Base-by-base conservation (phyloP, 2,113 vertebrate species). In the Brachypteracias leptosomus region DNA sequence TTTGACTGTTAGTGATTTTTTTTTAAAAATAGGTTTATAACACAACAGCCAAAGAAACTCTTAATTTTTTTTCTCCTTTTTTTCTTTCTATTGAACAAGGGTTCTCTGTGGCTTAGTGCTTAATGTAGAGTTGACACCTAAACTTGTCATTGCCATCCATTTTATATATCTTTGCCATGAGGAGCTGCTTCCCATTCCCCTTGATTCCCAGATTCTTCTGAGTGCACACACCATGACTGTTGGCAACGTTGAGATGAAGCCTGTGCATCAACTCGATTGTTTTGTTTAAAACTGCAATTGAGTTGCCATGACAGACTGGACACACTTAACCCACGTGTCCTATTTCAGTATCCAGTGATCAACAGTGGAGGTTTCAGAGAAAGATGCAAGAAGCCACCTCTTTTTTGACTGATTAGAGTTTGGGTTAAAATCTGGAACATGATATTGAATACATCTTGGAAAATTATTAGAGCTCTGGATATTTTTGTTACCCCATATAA, bases 401-500 rank as follows among this genome's bases (percentile, higher is more conserved):
- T 42, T 83, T 22, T 86, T 73, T 77, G 61, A 19, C 46, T 44
- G 18, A 7, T 78, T 74, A 55, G 49, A 80, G 33, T 74, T 90
- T 86, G 68, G 15, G n/a, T 88, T 92, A 58, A 89, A 80, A 33
- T 84, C 76, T 86, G 72, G 20, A 90, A 81, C 13, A 5, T 28
- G 47, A 7, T 80, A 58, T 62, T 92, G 70, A 77, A 74, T 86
- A 74, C 42, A 89, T 74, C 76, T 81, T 84, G 52, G 33, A 86
- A 90, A 95, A 87, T 89, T 92, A 89, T 84, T 95, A 88, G 83
- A 86, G 63, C 33, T 90, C 47, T 87, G 72, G 86, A 47, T 96
- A 86, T 93, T 95, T 97, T 95, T 90, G 94, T 90, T 95, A 51
- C 33, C 47, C 31, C 68, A 47, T 95, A 59, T 84, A 90, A 93